A percentile compares a stretch with the other conserved stretches of the same genome.
Conservation (phyloP, 2,113 vertebrate species). For the Vanacampus margaritifer region DNA sequence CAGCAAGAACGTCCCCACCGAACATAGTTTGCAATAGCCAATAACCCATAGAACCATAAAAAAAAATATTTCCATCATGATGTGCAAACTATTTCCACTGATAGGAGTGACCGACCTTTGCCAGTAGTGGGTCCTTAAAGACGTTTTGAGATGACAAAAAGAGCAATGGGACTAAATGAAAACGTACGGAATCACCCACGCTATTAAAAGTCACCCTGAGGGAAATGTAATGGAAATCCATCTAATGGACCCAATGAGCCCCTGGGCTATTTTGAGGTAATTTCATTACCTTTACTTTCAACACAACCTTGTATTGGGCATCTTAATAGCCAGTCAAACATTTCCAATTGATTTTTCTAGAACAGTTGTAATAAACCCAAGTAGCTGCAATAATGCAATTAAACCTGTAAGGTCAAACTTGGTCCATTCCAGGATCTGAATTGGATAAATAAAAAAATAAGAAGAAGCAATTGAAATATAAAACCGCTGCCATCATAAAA, state of each 20-base stretch:
- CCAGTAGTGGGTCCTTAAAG: background rate
- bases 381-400: background rate
- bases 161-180: background rate
- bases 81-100: background rate
- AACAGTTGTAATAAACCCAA: background rate
- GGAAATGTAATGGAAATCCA: constrained; percentile 6
- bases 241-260: constrained; percentile 8
- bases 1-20: background rate
- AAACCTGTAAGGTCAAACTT: background rate
- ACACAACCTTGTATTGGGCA: background rate
- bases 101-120: background rate
- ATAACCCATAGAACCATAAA: background rate
- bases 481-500: background rate
- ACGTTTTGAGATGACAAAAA: background rate
- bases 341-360: background rate
- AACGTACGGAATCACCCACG: background rate
- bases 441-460: background rate
- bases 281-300: constrained; percentile 6
- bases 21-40: background rate
- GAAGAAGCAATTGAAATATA: background rate
- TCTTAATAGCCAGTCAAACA: background rate
- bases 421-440: background rate
- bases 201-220: constrained; percentile 2
- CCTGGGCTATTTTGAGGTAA: constrained; percentile 2
- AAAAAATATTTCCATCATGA: background rate